Evolutionary conservation across 2,888 invertebrate genomes (phyloP), one percentile per base, ranked within the genome.

Genomic region (Helobdella robusta): DNA sequence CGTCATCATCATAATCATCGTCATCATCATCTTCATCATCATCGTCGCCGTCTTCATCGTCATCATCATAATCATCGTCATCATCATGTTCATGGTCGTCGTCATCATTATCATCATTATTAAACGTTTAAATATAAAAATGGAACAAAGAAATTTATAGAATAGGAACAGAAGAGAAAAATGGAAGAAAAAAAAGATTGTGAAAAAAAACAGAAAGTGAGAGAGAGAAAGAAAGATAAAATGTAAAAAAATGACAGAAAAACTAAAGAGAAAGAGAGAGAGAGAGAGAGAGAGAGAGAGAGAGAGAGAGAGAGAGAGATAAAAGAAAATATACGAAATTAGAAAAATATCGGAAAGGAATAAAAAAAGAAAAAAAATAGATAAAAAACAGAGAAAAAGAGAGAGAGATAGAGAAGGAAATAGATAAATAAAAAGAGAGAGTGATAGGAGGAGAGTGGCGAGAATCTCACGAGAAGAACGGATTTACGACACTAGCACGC

Each of bases 301-400:
- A 40, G n/a, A 40, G 44, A 40, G 44, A 40, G 44, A 40, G 44
- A 40, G 44, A 40, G n/a, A 40, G 44, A 40, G 44, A 40, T 11
- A 15, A n/a, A 40, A n/a, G 11, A 40, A 40, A 40, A 40, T 15
- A 40, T 11, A 40, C 11, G n/a, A 40, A 40, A 40, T 15, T 11
- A 40, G 44, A 40, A n/a, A 40, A 40, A 40, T 11, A 40, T n/a
- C n/a, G n/a, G n/a, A n/a, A n/a, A n/a, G n/a, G n/a, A n/a, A n/a
- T n/a, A n/a, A n/a, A n/a, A n/a, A 40, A 40, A n/a, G n/a, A 40
- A 40, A n/a, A 40, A n/a, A 40, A n/a, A 40, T n/a, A 40, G 44
- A 40, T 11, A 40, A 40, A 40, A 40, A 40, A 40, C 11, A 40
- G 44, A 40, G 44, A 40, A 15, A 40, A n/a, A 6, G 56, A 56